A percentile compares a stretch with the other conserved stretches of the same genome.
Conservation (phyloP, 2,888 invertebrate species). For the Ormyrus nitidulus region DNA sequence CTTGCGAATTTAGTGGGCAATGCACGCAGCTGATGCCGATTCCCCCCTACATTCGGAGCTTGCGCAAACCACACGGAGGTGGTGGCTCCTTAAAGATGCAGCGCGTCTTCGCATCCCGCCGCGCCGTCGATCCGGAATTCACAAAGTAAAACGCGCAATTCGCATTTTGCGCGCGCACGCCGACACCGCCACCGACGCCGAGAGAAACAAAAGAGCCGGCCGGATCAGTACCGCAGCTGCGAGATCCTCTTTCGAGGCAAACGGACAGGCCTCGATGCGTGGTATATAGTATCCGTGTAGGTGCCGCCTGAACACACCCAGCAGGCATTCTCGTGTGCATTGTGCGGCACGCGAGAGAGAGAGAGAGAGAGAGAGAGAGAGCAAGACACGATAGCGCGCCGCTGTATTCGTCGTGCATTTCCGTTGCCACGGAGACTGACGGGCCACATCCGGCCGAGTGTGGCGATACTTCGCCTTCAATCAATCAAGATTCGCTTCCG, state of each 20-base stretch:
- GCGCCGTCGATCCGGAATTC: neutral
- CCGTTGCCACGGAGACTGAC: conserved; percentile 47
- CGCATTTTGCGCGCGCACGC: conserved; percentile 18
- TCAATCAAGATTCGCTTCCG: conserved; percentile 60
- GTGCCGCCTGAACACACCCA: neutral
- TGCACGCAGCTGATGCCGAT: neutral
- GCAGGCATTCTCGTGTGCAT: neutral
- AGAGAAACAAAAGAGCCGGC: conserved; percentile 23
- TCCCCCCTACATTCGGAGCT: neutral
- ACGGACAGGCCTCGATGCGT: conserved; percentile 22
- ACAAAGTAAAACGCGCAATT: neutral
- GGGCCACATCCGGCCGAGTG: conserved; percentile 22
- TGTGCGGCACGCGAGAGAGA: neutral
- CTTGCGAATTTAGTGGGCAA: conserved; percentile 39
- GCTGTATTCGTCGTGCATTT: conserved; percentile 35
- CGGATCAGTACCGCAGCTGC: conserved; percentile 49
- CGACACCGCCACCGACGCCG: neutral
- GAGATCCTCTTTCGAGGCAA: conserved; percentile 45
- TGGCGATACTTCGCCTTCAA: conserved; percentile 58
- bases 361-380: neutral
- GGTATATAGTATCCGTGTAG: neutral
- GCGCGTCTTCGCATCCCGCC: conserved; percentile 30
- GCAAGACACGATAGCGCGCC: conserved; percentile 4
- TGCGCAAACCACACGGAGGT: neutral
- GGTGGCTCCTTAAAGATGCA: conserved; percentile 58